A percentile compares a stretch with the other conserved stretches of the same genome.
These are phyloP conservation scores for Pegoplata infirma DNA, from an alignment of 2,888 invertebrate species.

Conservation along the genomic window DNA sequence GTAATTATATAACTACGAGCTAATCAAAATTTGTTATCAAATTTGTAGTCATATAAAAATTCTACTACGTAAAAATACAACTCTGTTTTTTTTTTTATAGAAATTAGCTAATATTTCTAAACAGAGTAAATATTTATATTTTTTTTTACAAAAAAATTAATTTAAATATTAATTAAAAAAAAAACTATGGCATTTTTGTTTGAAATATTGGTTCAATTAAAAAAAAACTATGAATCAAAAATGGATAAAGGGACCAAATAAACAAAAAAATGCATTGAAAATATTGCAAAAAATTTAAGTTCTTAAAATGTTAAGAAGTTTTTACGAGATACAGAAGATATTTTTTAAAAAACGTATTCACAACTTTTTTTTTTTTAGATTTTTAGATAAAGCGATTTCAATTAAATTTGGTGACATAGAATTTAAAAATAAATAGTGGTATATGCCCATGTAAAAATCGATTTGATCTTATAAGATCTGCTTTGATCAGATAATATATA, in stretches of 20 bases:
- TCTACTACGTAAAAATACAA: neutral
- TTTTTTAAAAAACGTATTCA: neutral
- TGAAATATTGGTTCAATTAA: slow-evolving; percentile 18
- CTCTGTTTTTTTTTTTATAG: slow-evolving; percentile 2
- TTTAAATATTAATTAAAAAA: slow-evolving; percentile 8
- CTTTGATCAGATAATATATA: too few species aligned
- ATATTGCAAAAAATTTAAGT: neutral
- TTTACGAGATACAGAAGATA: neutral
- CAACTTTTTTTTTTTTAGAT: too few species aligned
- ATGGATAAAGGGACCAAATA: slow-evolving; percentile 2
- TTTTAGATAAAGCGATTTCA: too few species aligned
- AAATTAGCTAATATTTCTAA: slow-evolving; percentile 11
- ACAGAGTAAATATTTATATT: neutral
- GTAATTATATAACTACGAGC: too few species aligned
- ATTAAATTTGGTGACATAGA: too few species aligned
- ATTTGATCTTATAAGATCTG: too few species aligned
- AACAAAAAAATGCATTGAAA: neutral
- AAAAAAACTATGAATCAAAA: slow-evolving; percentile 1
- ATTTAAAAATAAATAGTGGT: too few species aligned
- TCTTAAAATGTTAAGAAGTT: neutral
- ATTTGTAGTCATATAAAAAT: neutral
- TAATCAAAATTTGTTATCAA: neutral
- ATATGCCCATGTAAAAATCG: too few species aligned
- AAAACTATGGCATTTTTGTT: slow-evolving; percentile 65
- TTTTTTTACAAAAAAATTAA: slow-evolving; percentile 26